Percentiles rank a stretch among this genome's conserved stretches.
Evolutionary conservation across 2,113 vertebrate genomes (phyloP).

Genomic region (Erythrocercus mccallii): DNA sequence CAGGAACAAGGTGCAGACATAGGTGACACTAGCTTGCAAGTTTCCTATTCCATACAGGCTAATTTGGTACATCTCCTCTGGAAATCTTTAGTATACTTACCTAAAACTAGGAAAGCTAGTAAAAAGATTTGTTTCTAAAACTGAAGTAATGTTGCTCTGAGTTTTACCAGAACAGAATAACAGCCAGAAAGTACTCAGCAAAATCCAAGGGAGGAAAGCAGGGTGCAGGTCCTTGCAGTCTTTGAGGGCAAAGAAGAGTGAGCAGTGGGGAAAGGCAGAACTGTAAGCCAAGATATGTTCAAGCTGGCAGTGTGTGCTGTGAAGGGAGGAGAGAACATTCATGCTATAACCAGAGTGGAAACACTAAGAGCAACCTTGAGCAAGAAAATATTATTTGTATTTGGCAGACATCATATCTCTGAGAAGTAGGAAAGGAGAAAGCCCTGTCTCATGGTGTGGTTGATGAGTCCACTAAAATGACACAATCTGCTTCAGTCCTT

Average conservation of each 20-base stretch:
- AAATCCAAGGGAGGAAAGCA: neutral
- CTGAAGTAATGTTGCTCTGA: neutral
- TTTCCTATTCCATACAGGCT: neutral
- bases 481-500: neutral
- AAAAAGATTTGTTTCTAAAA: neutral
- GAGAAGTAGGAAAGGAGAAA: neutral
- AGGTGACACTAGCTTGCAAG: neutral
- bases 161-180: neutral
- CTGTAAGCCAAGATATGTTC: neutral
- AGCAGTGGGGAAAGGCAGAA: neutral
- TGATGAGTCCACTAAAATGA: neutral
- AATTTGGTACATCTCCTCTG: neutral
- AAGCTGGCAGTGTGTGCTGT: neutral
- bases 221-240: neutral
- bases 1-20: neutral
- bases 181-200: neutral
- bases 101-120: neutral
- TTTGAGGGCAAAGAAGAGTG: neutral
- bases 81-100: neutral
- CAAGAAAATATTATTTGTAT: neutral
- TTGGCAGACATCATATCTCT: neutral
- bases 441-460: accelerated
- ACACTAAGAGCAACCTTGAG: neutral
- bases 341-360: neutral
- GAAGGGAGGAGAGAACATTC: neutral